Conservation (phyloP, 2,113 vertebrate genomes). For the Arenaria interpres region DNA sequence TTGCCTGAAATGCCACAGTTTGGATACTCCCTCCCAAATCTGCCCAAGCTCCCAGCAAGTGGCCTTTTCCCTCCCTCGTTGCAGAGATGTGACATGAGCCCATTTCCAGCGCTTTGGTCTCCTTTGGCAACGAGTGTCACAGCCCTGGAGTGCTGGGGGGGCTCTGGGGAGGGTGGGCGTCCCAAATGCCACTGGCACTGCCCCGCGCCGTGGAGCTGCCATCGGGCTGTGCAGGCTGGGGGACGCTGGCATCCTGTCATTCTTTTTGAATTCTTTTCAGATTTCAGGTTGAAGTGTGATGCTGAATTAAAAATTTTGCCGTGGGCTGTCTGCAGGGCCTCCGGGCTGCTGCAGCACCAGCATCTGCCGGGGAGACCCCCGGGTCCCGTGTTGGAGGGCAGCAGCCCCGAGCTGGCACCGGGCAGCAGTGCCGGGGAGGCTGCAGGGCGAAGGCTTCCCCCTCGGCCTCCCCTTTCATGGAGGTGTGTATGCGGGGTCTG, state of each 20-base stretch:
- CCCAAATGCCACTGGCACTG: not conserved
- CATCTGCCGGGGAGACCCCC: slow-evolving; percentile 84
- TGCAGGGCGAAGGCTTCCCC: not conserved
- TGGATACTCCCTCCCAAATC: not conserved
- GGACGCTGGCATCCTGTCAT: slow-evolving; percentile 70
- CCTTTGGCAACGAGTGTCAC: not conserved
- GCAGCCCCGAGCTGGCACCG: slow-evolving; percentile 53
- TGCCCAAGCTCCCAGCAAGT: not conserved
- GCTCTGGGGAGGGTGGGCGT: not conserved
- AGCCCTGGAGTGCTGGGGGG: not conserved
- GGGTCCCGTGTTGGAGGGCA: slow-evolving; percentile 61
- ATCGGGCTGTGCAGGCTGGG: not conserved
- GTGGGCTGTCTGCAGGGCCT: slow-evolving; percentile 87
- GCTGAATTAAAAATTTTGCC: slow-evolving; percentile 87
- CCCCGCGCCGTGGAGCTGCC: not conserved
- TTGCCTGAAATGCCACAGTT: fast-evolving
- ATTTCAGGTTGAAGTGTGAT: slow-evolving; percentile 76
- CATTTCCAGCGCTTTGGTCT: not conserved
- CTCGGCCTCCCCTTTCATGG: not conserved
- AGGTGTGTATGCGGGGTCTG: fast-evolving
- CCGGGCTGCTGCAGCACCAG: slow-evolving; percentile 76
- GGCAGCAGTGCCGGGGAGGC: not conserved
- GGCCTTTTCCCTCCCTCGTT: not conserved
- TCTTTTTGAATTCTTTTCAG: slow-evolving; percentile 8
- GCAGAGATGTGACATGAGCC: not conserved